phyloP scores from a whole-genome alignment of 2,113 vertebrate genomes.

The Zosterops hypoxanthus region DNA sequence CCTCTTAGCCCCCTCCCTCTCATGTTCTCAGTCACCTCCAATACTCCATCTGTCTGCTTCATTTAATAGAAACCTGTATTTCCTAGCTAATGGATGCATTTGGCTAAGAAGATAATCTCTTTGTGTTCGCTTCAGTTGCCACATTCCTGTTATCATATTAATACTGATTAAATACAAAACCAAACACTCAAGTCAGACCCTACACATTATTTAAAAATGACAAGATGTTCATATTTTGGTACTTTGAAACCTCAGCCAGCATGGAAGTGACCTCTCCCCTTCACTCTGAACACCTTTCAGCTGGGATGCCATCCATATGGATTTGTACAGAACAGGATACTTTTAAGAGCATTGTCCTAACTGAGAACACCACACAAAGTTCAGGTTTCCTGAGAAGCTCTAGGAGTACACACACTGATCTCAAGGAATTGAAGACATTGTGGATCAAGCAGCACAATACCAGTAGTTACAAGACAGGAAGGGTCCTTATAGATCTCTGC shows the following conservation, averaged over 20 bases:
- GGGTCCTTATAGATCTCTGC: neutral
- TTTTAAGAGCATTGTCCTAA: neutral
- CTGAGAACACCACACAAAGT: neutral
- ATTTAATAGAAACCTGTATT: slow-evolving; percentile 70
- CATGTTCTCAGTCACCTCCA: slow-evolving; percentile 58
- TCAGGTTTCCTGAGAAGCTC: neutral
- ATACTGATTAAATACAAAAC: slow-evolving; percentile 68
- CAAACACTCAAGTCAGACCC: slow-evolving; percentile 38
- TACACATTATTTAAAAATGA: slow-evolving; percentile 44
- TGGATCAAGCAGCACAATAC: neutral
- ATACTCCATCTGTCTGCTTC: slow-evolving; percentile 46
- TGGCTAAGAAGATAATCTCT: slow-evolving; percentile 61
- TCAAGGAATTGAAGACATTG: rapidly evolving
- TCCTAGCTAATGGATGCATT: slow-evolving; percentile 65
- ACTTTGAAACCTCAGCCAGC: neutral
- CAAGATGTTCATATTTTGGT: slow-evolving; percentile 48
- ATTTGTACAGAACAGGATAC: neutral
- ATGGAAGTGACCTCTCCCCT: neutral
- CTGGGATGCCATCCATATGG: neutral
- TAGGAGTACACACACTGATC: neutral
- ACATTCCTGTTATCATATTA: slow-evolving; percentile 73
- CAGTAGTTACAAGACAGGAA: neutral
- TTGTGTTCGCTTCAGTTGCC: slow-evolving; percentile 52
- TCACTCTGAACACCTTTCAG: neutral
- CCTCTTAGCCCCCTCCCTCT: slow-evolving; percentile 49